Percentiles rank a stretch among this genome's conserved stretches.
These are phyloP conservation scores for Leptinotarsa texana DNA, from an alignment of 1,140 invertebrate species.

Conservation along the genomic window DNA sequence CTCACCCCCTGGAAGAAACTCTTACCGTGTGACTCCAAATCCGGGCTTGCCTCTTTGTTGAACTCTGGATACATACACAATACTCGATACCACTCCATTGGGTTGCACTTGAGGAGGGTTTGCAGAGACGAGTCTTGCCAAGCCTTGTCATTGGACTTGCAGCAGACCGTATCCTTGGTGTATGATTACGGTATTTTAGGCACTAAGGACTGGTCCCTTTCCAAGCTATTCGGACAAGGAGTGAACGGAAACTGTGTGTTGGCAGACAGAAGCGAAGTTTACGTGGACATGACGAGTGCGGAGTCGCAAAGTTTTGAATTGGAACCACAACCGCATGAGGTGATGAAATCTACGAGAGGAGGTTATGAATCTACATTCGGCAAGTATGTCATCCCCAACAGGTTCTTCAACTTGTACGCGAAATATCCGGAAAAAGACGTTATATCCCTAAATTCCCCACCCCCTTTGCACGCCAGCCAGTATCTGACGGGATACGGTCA, in stretches of 20 bases:
- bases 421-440: conserved; percentile 58
- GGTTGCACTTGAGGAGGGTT: conserved; percentile 80
- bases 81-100: conserved; percentile 90
- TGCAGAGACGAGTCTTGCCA: conserved; percentile 71
- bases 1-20: conserved; percentile 98
- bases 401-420: conserved; percentile 72
- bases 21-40: conserved; percentile 86
- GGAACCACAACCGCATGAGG: conserved; percentile 61
- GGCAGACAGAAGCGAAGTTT: conserved; percentile 76
- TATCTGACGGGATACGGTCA: conserved; percentile 85
- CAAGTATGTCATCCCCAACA: conserved; percentile 68
- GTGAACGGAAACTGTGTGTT: conserved; percentile 79
- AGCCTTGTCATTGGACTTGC: conserved; percentile 72
- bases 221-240: conserved; percentile 83
- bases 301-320: conserved; percentile 63
- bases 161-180: conserved; percentile 82
- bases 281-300: conserved; percentile 78
- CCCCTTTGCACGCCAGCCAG: conserved; percentile 76
- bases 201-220: conserved; percentile 80
- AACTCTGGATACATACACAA: conserved; percentile 91
- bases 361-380: conserved; percentile 68
- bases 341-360: conserved; percentile 66
- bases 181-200: conserved; percentile 74
- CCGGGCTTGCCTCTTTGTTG: conserved; percentile 84
- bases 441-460: conserved; percentile 62